Evolutionary conservation across 1,140 invertebrate species (phyloP), one percentile per base, ranked within the genome.

Genomic region (Lucilia cuprina): DNA sequence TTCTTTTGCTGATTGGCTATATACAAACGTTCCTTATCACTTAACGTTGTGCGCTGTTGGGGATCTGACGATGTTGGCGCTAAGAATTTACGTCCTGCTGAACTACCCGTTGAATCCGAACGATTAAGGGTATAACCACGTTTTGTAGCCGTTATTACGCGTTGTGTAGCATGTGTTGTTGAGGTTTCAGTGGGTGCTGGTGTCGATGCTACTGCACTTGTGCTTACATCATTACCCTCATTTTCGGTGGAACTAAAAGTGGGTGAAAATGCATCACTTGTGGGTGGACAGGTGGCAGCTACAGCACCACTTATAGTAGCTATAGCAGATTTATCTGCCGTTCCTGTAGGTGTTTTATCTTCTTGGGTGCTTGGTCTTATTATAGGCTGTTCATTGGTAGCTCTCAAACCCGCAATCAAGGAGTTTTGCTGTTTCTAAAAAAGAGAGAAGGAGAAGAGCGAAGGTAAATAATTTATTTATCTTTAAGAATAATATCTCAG

Each of bases 341-440:
- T 50, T 12, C 77, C 83, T 60, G 84, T 83, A 0, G 88, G 86
- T 0, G 86, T 85, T 84, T 96, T 95, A 83, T 95, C 94, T 19
- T 90, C 90, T 60, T 94, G 92, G 84, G 95, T 94, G 83, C 93
- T 92, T 10, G 92, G 87, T 10, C 92, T 89, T 12, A 94, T 89
- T 17, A 92, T 87, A 86, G 91, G 93, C 50, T 41, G 41, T 87
- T 98, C 97, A 89, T 98, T 98, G 3, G 97, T 98, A 12, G 97
- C 97, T 84, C 98, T 93, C 85, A 99, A 92, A 35, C 97, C 96
- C 13, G 96, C 96, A 49, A 99, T 96, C 17, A 99, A 91, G 90
- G 96, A 98, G 60, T 96, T 97, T 92, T 98, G 97, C 91, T 98
- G 97, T 91, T 98, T 98, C 96, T 96, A 88, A 74, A 92, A 41